Conservation (phyloP, 2,888 invertebrate genomes). For the Oxytorus armatus region DNA sequence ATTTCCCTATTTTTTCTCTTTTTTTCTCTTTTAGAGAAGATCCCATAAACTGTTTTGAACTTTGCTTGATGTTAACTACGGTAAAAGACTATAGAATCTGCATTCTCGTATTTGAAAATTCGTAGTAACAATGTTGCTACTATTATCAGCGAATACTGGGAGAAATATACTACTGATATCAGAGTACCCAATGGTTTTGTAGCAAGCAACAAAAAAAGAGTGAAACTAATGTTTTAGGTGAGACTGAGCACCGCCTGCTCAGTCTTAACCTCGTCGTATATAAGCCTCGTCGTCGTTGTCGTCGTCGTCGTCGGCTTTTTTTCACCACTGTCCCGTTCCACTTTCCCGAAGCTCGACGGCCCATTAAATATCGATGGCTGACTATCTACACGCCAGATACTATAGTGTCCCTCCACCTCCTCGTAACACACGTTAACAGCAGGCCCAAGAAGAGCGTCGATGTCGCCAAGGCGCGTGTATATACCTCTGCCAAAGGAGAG, state of each 20-base stretch:
- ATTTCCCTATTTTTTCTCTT: too few relatives aligned
- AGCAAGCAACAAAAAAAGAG: constrained; percentile 28
- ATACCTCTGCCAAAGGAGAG: constrained; percentile 53
- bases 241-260: background rate
- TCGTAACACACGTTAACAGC: constrained; percentile 4
- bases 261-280: too few relatives aligned
- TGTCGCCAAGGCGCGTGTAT: constrained; percentile 43
- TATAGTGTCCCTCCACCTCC: background rate
- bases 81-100: background rate
- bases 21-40: too few relatives aligned
- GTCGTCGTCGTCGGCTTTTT: constrained; percentile 21
- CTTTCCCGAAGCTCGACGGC: constrained; percentile 46
- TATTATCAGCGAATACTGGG: constrained; percentile 10
- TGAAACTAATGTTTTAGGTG: constrained; percentile 27
- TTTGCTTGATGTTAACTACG: background rate
- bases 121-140: background rate
- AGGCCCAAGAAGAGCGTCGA: constrained; percentile 43
- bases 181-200: constrained; percentile 3
- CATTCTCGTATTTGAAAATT: background rate
- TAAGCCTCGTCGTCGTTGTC: constrained; percentile 11
- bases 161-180: too few relatives aligned
- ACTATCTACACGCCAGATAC: constrained; percentile 39
- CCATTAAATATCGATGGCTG: constrained; percentile 62
- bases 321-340: constrained; percentile 28
- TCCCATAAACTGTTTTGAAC: too few relatives aligned